Evolutionary conservation across 1,140 invertebrate genomes (phyloP), one percentile per base, ranked within the genome.

Genomic region (Sitodiplosis mosellana): DNA sequence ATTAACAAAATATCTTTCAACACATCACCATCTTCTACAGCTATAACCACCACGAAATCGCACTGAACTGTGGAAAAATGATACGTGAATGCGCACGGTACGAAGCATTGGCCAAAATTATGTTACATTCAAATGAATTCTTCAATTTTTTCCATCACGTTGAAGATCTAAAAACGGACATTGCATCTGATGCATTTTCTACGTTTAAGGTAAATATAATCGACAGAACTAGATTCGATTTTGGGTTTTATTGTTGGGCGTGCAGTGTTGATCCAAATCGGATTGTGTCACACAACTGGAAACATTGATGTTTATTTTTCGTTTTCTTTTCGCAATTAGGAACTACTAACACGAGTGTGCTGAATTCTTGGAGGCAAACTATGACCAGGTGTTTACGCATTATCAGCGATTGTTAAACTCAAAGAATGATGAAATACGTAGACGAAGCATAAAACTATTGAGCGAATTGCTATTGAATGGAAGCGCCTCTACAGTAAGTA

Each of bases 101-200:
- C 61, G 93, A 99, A 69, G 89, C 90, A 42, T 68, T 99, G 58
- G 93, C 94, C 47, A 97, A 98, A 73, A 94, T 99, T 49, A 91
- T 99, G 79, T 78, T 99, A 51, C 82, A 93, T 68, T 92, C 89
- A 47, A 87, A 94, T 56, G 89, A 97, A 65, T 99, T 99, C 76
- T 99, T 95, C 68, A 92, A 97, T 70, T 99, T 99, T 73, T 99
- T 99, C 71, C 82, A 84, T 70, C 99, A 98, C 71, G 96, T 99
- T 59, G 95, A 99, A 77, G 88, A 97, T 50, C 97, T 94, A 48
- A 97, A 94, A 49, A 99, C 99, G 76, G 96, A 99, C 76, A 99
- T 99, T 63, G 95, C 96, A 63, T 98, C 94, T 53, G 96, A 99
- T 83, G 96, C 95, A 68, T 99, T 99, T 76, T 94, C 94, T 63